Base-by-base conservation (phyloP, 2,888 invertebrate species). In the Elmis aenea region DNA sequence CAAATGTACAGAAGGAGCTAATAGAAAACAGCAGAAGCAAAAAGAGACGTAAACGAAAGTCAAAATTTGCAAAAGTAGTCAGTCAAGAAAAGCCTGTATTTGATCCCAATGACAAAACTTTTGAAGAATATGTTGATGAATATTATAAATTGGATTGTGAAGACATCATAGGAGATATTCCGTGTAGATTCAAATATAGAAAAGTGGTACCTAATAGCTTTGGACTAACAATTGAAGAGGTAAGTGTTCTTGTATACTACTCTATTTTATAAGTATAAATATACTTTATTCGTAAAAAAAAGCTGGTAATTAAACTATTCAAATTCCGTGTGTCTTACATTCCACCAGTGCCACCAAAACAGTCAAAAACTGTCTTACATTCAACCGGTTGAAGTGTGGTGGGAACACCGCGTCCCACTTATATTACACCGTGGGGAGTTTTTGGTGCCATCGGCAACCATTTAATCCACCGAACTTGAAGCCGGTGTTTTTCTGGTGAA, bases 101-200 rank as follows among this genome's bases (percentile, higher is more conserved):
- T 67, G 78, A 95, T 64, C 90, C 94, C 0, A 73, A 80, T 38
- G 77, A 84, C 42, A 73, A 73, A 56, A 83, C 83, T 0, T 94
- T 90, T 65, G 79, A 83, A 16, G 76, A 93, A 52, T 94, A 94
- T 60, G 80, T 94, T 61, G 91, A 96, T 55, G 94, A 96, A 65
- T 96, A 95, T 64, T 96, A 96, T 61, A 81, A 85, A 55, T 72
- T 96, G 61, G 92, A 96, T 66, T 97, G 88, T 64, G 97, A 97
- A 61, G 97, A 99, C 66, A 79, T 96, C 30, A 84, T 97, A 28
- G 95, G 83, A 0, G 93, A 95, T 59, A 66, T 86, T 51, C 92
- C 92, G 0, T 94, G 93, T 41, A 74, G 89, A 51, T 99, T 95
- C 67, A 93, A 91, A 59, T 99, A 99, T 61, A 75, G 93, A 14